phyloP scores from a whole-genome alignment of 35 echinoderm and acorn worm genomes.

The Acanthaster planci region DNA sequence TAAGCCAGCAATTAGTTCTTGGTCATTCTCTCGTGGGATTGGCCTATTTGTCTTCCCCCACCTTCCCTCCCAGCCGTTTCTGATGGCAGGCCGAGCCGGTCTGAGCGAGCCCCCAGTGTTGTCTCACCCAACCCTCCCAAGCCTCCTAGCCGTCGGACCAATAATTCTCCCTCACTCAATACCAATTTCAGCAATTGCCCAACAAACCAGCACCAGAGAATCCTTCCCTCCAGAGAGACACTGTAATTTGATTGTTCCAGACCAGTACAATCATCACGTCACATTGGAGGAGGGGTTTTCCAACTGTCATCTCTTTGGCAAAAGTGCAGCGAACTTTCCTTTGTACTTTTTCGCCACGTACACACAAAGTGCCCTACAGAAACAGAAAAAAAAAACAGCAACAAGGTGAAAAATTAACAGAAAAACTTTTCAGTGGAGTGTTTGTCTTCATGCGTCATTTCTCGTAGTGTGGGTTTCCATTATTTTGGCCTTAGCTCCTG shows the following conservation, averaged over 20 bases:
- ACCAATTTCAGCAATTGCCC: constrained; percentile 6
- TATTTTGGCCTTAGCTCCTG: no score
- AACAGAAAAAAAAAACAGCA: background rate
- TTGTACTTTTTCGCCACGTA: constrained; percentile 1
- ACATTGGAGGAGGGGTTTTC: no score
- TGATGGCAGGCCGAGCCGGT: no score
- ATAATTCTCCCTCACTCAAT: background rate
- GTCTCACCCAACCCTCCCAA: background rate
- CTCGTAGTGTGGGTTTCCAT: background rate
- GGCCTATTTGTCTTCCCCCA: no score
- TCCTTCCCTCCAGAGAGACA: background rate
- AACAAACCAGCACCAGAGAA: background rate
- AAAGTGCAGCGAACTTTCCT: constrained; percentile 14
- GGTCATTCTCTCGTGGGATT: no score
- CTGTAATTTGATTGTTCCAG: constrained; percentile 20
- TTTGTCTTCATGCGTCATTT: constrained; percentile 14
- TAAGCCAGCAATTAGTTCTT: no score
- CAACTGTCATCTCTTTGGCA: background rate
- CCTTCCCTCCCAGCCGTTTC: no score
- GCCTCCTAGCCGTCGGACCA: background rate
- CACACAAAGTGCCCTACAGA: background rate
- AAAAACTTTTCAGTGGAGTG: background rate
- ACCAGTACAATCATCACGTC: background rate
- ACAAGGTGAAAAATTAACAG: constrained; percentile 27
- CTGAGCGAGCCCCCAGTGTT: no score